These are phyloP conservation scores for Panzeria rudis DNA, from an alignment of 2,888 invertebrate genomes.

Conservation along the genomic window DNA sequence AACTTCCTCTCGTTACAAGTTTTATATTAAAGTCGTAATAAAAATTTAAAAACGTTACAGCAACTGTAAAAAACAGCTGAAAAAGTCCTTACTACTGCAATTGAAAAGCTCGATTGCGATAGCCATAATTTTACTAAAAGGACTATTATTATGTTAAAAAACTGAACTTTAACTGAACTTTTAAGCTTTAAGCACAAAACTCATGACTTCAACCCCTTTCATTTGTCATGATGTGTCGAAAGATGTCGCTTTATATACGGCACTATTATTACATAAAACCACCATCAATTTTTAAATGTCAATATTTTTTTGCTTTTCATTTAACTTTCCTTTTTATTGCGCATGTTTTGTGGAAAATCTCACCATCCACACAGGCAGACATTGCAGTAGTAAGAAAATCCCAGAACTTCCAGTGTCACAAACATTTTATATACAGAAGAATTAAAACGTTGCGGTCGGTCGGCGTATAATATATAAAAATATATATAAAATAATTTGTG, in stretches of 20 bases:
- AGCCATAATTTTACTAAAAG: background rate
- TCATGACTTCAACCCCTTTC: constrained; percentile 31
- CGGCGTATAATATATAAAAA: constrained; percentile 16
- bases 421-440: constrained; percentile 76
- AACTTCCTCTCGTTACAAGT: no score
- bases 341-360: constrained; percentile 68
- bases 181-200: background rate
- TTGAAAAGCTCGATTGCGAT: background rate
- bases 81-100: no score
- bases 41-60: no score
- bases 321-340: constrained; percentile 48
- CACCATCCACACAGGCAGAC: constrained; percentile 62
- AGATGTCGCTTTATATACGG: constrained; percentile 53
- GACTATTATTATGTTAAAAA: background rate
- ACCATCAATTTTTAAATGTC: constrained; percentile 36
- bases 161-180: no score
- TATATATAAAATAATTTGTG: constrained; percentile 33
- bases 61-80: no score
- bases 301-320: constrained; percentile 38
- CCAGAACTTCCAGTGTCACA: constrained; percentile 76
- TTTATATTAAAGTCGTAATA: no score
- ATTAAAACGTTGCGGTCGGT: constrained; percentile 57
- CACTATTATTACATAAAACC: constrained; percentile 35
- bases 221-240: no score
- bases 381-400: constrained; percentile 70